These are phyloP conservation scores for Tenebrio molitor DNA, from an alignment of 1,140 invertebrate species.

Conservation along the genomic window DNA sequence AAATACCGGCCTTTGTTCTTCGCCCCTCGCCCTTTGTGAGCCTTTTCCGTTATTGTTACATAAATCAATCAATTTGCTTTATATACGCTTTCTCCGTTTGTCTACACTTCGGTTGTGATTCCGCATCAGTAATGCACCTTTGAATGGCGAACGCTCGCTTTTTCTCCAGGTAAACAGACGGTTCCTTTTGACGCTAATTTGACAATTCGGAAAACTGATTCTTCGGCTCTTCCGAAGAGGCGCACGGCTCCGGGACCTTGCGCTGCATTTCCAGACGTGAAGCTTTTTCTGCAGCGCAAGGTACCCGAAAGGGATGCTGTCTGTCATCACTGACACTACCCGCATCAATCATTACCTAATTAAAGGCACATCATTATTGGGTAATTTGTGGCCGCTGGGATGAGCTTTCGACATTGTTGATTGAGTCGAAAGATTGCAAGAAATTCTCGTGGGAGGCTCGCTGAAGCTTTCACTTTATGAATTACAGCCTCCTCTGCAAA, in stretches of 20 bases:
- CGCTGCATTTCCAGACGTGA: too few species aligned
- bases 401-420: not conserved
- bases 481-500: too few species aligned
- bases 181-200: not conserved
- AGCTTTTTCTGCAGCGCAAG: too few species aligned
- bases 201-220: not conserved
- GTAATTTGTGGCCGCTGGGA: slow-evolving; percentile 1
- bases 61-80: slow-evolving; percentile 43
- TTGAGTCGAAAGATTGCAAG: too few species aligned
- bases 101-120: not conserved
- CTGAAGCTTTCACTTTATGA: too few species aligned
- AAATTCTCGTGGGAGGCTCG: too few species aligned
- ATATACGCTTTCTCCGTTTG: slow-evolving; percentile 28
- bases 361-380: slow-evolving; percentile 16
- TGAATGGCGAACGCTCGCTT: not conserved
- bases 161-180: not conserved
- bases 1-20: slow-evolving; percentile 18
- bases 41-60: slow-evolving; percentile 40
- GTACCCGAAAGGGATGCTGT: not conserved
- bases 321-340: not conserved
- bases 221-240: too few species aligned
- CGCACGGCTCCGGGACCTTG: too few species aligned
- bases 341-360: slow-evolving; percentile 13
- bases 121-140: slow-evolving; percentile 21
- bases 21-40: slow-evolving; percentile 16